These are phyloP conservation scores for Mus musculus DNA, from an alignment of 2,113 vertebrate species.

Conservation along the genomic window GRCm39 chr3:68059001-68059500, in stretches of 20 bases:
- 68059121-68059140: background rate
- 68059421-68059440: background rate
- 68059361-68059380: background rate
- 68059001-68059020: background rate
- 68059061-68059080: background rate
- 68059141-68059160: background rate
- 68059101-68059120: background rate
- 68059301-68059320: conserved; percentile 34
- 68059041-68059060: background rate
- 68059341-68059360: background rate
- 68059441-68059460: background rate
- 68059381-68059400: conserved; percentile 44
- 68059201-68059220: conserved; percentile 52
- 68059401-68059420: conserved; percentile 40
- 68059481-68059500: background rate
- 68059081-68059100: background rate
- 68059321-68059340: conserved; percentile 1
- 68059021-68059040: background rate
- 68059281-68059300: background rate
- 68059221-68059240: conserved; percentile 40
- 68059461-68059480: background rate
- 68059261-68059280: conserved; percentile 55
- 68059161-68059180: conserved; percentile 15
- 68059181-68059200: background rate
- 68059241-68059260: conserved; percentile 25